A percentile compares a stretch with the other conserved stretches of the same genome.
phyloP scores from a whole-genome alignment of 2,113 vertebrate genomes.

The Lethenteron reissneri region DNA sequence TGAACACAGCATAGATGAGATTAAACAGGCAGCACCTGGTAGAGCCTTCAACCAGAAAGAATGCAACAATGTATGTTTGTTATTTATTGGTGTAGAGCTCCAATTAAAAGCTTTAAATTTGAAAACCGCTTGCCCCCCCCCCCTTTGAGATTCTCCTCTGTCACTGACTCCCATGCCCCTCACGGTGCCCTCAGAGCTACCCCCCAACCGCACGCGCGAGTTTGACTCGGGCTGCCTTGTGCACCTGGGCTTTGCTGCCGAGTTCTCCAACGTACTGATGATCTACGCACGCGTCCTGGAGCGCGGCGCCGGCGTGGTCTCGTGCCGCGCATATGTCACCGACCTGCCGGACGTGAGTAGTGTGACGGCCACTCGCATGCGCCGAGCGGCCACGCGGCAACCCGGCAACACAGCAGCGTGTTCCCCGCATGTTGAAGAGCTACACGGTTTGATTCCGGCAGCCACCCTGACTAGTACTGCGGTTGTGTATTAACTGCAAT shows the following conservation, averaged over 20 bases:
- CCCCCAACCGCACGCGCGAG: conserved; percentile 23
- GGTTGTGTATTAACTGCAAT: fast-evolving
- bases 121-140: too few relatives aligned
- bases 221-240: conserved; percentile 41
- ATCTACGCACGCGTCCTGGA: conserved; percentile 40
- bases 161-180: neutral
- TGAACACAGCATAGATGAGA: too few relatives aligned
- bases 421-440: conserved; percentile 3
- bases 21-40: too few relatives aligned
- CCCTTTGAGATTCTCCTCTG: too few relatives aligned
- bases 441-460: neutral
- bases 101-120: too few relatives aligned
- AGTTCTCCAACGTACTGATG: conserved; percentile 65
- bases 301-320: conserved; percentile 22
- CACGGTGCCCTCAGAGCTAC: conserved; percentile 26
- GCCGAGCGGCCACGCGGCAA: neutral
- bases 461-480: fast-evolving
- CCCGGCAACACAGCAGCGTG: neutral
- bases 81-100: too few relatives aligned
- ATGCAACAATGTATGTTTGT: too few relatives aligned
- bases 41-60: too few relatives aligned
- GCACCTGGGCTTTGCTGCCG: conserved; percentile 49
- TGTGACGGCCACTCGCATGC: neutral
- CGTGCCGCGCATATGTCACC: conserved; percentile 33
- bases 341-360: conserved; percentile 33